These are phyloP conservation scores for Ochropacha duplaris DNA, from an alignment of 2,888 invertebrate genomes.

Conservation along the genomic window DNA sequence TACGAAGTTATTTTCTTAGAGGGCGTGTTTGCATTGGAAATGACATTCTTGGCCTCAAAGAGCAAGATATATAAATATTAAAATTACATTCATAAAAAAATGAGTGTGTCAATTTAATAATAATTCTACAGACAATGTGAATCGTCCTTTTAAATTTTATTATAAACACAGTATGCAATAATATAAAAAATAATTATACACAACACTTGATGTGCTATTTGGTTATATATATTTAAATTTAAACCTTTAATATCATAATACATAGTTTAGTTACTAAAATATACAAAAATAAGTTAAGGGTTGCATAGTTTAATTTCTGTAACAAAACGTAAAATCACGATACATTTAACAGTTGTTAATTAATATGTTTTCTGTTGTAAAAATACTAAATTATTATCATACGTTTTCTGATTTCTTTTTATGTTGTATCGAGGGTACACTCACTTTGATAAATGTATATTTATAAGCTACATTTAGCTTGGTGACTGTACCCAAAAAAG, in stretches of 20 bases:
- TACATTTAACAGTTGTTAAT: not conserved
- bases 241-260: not conserved
- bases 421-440: not conserved
- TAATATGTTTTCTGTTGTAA: not conserved
- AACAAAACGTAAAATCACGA: not conserved
- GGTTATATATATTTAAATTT: conserved; percentile 1
- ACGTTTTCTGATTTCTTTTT: not conserved
- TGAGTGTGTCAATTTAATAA: no score
- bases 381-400: not conserved
- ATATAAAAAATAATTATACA: conserved; percentile 16
- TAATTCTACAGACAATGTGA: not conserved
- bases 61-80: no score
- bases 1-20: no score
- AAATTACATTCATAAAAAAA: not conserved
- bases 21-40: no score
- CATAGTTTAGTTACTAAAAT: not conserved
- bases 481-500: not conserved
- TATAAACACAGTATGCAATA: conserved; percentile 19
- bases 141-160: not conserved
- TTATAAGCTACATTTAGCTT: not conserved
- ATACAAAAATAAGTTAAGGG: conserved; percentile 17
- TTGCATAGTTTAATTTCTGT: not conserved
- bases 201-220: conserved; percentile 37
- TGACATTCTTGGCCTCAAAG: no score
- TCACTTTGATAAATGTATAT: not conserved